Base-by-base conservation (phyloP, 2,888 invertebrate genomes). In the Amphiduros pacificus region DNA sequence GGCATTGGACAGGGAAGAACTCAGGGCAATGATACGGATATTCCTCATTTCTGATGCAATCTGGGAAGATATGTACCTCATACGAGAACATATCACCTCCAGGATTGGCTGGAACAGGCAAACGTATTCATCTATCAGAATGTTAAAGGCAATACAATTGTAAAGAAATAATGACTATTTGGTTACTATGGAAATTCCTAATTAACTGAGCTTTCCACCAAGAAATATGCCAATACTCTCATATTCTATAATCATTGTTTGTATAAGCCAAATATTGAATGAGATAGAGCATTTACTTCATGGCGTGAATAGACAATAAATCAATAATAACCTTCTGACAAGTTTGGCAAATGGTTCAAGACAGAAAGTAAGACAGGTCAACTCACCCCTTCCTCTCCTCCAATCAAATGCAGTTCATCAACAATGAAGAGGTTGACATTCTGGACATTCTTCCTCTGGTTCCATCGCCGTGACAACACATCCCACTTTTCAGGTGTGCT, bases 401-500 rank as follows among this genome's bases (percentile, higher is more conserved):
- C 85, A 70, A 86, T 84, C 75, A 87, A 82, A 76, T 99, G 97
- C 27, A 99, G 85, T 72, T 99, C 98, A 78, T 99, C 99, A 22
- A 94, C 94, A 64, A 99, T 93, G 82, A 99, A 95, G 20, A 99
- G 86, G 64, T 94, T 92, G 9, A 99, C 90, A 76, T 94, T 96
- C 77, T 98, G 98, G 0, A 99, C 97, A 80, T 96, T 95, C 84
- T 98, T 98, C 32, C 99, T 87, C 76, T 99, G 98, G 76, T 99
- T 99, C 99, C 99, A 99, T 67, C 99, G 87, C 60, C 99, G 87
- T 0, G 99, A 99, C 2, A 99, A 85, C 2, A 99, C 94, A 80
- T 99, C 99, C 99, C 99, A 99, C 74, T 96, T 95, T 77, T 98
- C 97, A 0, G 97, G 96, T 0, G 97, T 98, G 3, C 94, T 92